A percentile compares a stretch with the other conserved stretches of the same genome.
Conservation (phyloP, 2,888 invertebrate genomes). For the Cylloceria caligata region DNA sequence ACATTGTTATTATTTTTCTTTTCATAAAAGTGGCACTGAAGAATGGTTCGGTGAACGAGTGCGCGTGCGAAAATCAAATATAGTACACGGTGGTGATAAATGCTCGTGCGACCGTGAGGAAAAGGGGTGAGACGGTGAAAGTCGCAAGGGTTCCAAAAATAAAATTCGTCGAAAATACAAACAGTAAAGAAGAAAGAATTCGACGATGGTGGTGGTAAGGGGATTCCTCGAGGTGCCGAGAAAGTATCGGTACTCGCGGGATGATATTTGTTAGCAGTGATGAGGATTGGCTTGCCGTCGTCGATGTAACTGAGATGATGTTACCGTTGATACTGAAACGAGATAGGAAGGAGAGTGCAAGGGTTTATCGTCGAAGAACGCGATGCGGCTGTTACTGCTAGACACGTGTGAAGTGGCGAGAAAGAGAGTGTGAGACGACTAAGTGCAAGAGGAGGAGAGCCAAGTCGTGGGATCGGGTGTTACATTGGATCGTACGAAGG, state of each 20-base stretch:
- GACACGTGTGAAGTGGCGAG: constrained; percentile 43
- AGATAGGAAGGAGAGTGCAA: constrained; percentile 54
- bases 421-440: constrained; percentile 28
- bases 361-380: constrained; percentile 46
- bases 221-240: constrained; percentile 22
- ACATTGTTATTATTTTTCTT: constrained; percentile 58
- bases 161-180: constrained; percentile 25
- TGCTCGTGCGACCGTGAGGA: constrained; percentile 8
- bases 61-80: constrained; percentile 42
- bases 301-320: constrained; percentile 42
- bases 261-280: constrained; percentile 60
- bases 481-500: constrained; percentile 50
- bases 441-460: constrained; percentile 13
- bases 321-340: constrained; percentile 33
- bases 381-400: constrained; percentile 50
- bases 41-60: constrained; percentile 2
- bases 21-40: constrained; percentile 43
- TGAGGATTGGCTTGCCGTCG: neutral
- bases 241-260: constrained; percentile 23
- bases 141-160: constrained; percentile 24
- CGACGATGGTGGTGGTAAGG: constrained; percentile 1
- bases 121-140: neutral
- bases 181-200: neutral
- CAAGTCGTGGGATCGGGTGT: constrained; percentile 31
- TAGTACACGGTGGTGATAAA: constrained; percentile 44